Base-by-base conservation (phyloP, 2,888 invertebrate genomes). In the Rhamphomyia laevipes region DNA sequence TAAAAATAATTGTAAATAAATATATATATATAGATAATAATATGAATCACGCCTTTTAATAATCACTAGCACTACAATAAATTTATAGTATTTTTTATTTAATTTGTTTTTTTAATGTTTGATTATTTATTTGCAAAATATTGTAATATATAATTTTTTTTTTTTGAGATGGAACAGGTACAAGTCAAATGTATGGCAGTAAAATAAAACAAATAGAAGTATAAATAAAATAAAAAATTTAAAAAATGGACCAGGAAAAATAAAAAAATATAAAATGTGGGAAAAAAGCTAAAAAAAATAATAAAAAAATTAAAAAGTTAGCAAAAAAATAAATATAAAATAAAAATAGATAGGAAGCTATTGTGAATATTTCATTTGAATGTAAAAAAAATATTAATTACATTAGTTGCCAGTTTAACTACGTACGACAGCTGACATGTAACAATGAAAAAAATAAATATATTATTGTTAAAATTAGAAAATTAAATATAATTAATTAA, bases 1-100 rank as follows among this genome's bases (percentile, higher is more conserved):
- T 27, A 6, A 27, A 6, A n/a, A 18, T 40, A 37, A 15, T 5
- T 33, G 33, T 37, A 37, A 15, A 37, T 37, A 37, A 15, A 37
- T 10, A 15, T 16, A 37, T 33, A 9, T 6, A 37, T 35, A 35
- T 35, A n/a, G 13, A 35, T 15, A 37, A 35, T 13, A n/a, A 37
- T 37, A 37, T 37, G 37, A 37, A 15, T 37, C 15, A 37, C n/a
- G n/a, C 15, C 18, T 40, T 40, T 18, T 40, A 12, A 18, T 55
- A 56, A 58, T 56, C 59, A 60, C 58, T 59, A 56, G 60, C 57
- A 60, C 59, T 59, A 60, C 58, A 57, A 56, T 53, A 55, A 53
- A 51, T 51, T 47, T 51, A 51, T 45, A 46, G 45, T 17, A 44
- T 46, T 48, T 45, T 51, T 49, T 48, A 47, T 47, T 48, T n/a